phyloP scores from a whole-genome alignment of 2,888 invertebrate species.

The Amorpha juglandis region DNA sequence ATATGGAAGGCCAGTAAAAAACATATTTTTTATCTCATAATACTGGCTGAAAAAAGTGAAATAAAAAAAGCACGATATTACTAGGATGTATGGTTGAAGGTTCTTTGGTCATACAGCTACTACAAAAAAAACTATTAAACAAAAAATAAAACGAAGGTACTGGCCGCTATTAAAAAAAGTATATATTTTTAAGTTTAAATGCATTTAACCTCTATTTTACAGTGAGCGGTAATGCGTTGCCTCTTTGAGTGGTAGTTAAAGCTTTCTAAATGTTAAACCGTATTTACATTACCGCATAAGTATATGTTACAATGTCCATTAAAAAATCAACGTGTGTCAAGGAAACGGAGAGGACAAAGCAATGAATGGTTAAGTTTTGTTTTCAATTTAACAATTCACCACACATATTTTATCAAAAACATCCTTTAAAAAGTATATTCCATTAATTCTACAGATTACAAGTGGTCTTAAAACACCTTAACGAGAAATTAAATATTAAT shows the following conservation, averaged over 20 bases:
- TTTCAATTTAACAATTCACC: neutral
- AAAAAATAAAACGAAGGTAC: neutral
- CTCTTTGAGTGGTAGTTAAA: constrained; percentile 12
- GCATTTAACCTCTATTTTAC: constrained; percentile 19
- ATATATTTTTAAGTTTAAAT: neutral
- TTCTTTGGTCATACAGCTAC: neutral
- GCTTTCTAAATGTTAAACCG: constrained; percentile 18
- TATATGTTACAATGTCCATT: constrained; percentile 18
- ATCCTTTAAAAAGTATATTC: neutral
- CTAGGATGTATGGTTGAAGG: neutral
- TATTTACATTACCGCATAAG: constrained; percentile 1
- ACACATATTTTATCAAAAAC: neutral
- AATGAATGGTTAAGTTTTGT: neutral
- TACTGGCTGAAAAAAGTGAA: neutral
- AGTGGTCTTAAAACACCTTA: neutral
- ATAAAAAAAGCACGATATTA: neutral
- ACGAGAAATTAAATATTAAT: neutral
- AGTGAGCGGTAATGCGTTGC: constrained; percentile 5
- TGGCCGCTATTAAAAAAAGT: neutral
- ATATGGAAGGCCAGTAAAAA: too few relatives aligned
- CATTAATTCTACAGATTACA: neutral
- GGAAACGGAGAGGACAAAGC: constrained; percentile 4
- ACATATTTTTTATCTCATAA: too few relatives aligned
- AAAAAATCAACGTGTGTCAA: constrained; percentile 11
- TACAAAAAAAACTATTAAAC: neutral